Conservation (phyloP, 1,140 invertebrate species). For the Calosoma granatense region DNA sequence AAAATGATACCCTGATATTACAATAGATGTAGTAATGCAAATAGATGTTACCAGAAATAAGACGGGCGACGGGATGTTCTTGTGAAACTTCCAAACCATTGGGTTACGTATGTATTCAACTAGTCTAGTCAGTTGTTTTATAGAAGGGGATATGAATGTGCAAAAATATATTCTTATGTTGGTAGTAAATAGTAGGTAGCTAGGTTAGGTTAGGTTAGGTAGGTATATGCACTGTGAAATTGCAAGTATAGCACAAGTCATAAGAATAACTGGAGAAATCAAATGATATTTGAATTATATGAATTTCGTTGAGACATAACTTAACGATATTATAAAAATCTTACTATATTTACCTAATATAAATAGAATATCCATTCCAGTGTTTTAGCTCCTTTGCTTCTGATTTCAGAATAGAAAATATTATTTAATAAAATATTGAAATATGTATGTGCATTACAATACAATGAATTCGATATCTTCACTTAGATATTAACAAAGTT, state of each 20-base stretch:
- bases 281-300: neutral
- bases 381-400: neutral
- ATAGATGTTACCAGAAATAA: no score
- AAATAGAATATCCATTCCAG: neutral
- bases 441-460: neutral
- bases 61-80: no score
- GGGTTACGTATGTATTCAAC: no score
- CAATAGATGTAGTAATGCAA: no score
- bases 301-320: neutral
- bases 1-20: neutral
- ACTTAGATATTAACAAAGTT: no score
- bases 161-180: conserved; percentile 7
- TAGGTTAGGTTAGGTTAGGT: no score
- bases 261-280: neutral
- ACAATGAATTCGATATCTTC: neutral
- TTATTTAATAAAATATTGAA: no score
- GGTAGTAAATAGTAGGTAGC: neutral
- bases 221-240: neutral
- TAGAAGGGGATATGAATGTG: neutral
- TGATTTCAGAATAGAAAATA: conserved; percentile 5
- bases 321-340: neutral
- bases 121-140: no score
- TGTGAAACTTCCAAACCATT: no score
- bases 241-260: neutral
- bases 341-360: neutral